Base-by-base conservation (phyloP, 2,113 vertebrate genomes). In the Alethe castanea region DNA sequence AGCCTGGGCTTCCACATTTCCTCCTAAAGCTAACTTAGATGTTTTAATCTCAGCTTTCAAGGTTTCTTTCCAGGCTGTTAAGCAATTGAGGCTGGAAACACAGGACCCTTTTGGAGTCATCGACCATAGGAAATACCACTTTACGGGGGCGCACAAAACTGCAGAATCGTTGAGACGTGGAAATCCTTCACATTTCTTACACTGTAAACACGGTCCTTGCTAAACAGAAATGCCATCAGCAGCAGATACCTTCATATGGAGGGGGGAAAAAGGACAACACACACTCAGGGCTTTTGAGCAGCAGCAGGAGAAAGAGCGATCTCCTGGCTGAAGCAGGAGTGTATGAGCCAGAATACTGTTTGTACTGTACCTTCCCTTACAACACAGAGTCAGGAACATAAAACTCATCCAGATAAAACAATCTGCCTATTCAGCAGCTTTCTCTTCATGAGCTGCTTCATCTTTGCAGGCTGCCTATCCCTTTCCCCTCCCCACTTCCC, bases 391-490 rank as follows among this genome's bases (percentile, higher is more conserved):
- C 40, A 62, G 92, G 76, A 86, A 88, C 70, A 92, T 90, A 97
- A 97, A 96, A 82, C 80, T 74, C 83, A 72, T 77, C 64, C 50
- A 93, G 81, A 96, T 94, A 90, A 97, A 96, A 96, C 86, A 95
- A 95, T 77, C 48, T 96, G 85, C 74, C 95, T 62, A 94, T 93
- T 97, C 96, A 94, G 94, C 93, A 96, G 94, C 85, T 94, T 96
- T 94, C 92, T 81, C 95, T 96, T 92, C 94, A 95, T 7, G 80
- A 90, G 65, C 88, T 64, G 76, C 88, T 89, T 93, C 95, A 82
- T 92, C 94, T 95, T 95, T 95, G 76, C 94, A 94, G 92, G 72
- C 79, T 93, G 57, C 16, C 40, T 33, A 70, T 50, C 33, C 17
- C 16, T 15, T 33, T 31, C 93, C 67, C 92, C 81, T 92, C 78